Base-by-base conservation (phyloP, 2,797 vertebrate species). In the Vireo griseus region DNA sequence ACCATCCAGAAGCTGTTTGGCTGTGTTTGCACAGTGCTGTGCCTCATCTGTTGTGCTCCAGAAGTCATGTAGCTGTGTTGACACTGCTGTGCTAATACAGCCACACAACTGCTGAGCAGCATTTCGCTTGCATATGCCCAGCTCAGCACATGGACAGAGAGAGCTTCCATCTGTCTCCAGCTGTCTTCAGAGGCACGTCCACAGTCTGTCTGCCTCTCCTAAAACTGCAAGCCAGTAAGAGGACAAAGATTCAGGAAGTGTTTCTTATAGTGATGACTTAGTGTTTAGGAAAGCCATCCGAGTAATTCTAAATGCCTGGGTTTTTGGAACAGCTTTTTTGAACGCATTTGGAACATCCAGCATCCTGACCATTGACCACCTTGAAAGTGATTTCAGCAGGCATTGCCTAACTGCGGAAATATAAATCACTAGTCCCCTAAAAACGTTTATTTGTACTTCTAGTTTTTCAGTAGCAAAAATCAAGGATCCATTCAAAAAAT, bases 21-120 rank as follows among this genome's bases (percentile, higher is more conserved):
- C 85, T 92, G 79, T 83, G 94, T 94, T 96, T 96, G 90, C 85
- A 92, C 69, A 84, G 85, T 51, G 39, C 91, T 91, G 59, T 52
- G 61, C 68, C 85, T 96, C 87, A 88, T 96, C 94, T 94, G 93
- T 84, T 96, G 88, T 92, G 79, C 76, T 92, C 75, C 85, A 95
- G 88, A 94, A 95, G 85, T 28, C 44, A 6, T 33, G 58, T 90
- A 65, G 85, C 85, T 72, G 47, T 95, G 90, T 95, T 95, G 93
- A 95, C 85, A 75, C 84, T 87, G 85, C 94, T 86, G 66, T 95
- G 94, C 81, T 94, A 91, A 89, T 33, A 74, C 68, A 83, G 81
- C 81, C 45, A 45, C 58, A 42, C 78, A 50, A 90, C 58, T 67
- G 87, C 93, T 77, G 87, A 94, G 82, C 77, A 44, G 86, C 8